Evolutionary conservation across 2,797 vertebrate species (phyloP), one percentile per base, ranked within the genome.

Genomic region (Megaceryle alcyon): DNA sequence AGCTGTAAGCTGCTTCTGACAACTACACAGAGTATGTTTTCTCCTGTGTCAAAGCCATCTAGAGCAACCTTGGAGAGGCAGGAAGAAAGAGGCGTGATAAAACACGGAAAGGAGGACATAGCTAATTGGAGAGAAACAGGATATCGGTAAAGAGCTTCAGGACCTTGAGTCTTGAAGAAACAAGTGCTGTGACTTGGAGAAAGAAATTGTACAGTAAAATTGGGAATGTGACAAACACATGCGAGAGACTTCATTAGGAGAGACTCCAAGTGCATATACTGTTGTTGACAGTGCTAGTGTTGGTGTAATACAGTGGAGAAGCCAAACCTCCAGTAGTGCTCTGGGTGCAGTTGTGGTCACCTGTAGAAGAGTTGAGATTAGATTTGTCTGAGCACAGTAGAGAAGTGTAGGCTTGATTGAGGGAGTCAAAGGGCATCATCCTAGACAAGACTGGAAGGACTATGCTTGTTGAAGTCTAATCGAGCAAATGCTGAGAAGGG

Each of bases 31-130:
- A 10, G 17, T 18, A 3, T 61, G 17, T 53, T 57, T 89, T 37
- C 56, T 82, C 2, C 31, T 78, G 29, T 6, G 1, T 31, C 31
- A 12, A 14, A 21, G 10, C 43, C 43, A 4, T 20, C 31, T 68
- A 26, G 33, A 76, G 11, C 44, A 72, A 0, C 26, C 14, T 7
- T 26, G 14, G 44, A 71, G 43, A 9, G n/a, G 3, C 3, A 1
- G 21, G n/a, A 63, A 4, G n/a, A 35, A 31, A 13, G 5, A 3
- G 2, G 4, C 23, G 37, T 37, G 33, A 28, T 46, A 7, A 5
- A 35, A 10, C 16, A 12, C 19, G 35, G 31, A 46, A 14, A 0
- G n/a, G 29, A 31, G 43, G 17, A 59, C 2, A 0, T 28, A 33
- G 39, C 43, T 25, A 4, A 4, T 16, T 49, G 57, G 33, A 59